Evolutionary conservation across 1,140 invertebrate genomes (phyloP).

Genomic region (Parasteatoda tepidariorum): DNA sequence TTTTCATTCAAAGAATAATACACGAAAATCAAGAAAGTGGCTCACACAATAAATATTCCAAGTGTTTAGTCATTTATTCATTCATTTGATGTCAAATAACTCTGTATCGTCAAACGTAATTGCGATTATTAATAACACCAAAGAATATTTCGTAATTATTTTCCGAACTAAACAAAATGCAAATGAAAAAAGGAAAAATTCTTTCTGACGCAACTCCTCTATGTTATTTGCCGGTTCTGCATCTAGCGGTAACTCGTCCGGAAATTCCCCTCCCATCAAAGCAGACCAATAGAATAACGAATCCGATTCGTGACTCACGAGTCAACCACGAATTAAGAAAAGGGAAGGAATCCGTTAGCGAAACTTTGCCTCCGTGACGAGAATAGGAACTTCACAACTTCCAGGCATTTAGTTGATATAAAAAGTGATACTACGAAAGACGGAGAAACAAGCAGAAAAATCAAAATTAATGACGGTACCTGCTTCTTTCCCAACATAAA

Average conservation of each 20-base stretch:
- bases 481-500: background rate
- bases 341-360: conserved; percentile 5
- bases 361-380: conserved; percentile 16
- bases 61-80: no score
- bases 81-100: no score
- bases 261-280: background rate
- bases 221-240: background rate
- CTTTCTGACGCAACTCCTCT: background rate
- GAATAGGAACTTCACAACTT: background rate
- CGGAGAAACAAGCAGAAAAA: background rate
- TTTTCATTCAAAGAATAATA: no score
- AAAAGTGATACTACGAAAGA: background rate
- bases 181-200: background rate
- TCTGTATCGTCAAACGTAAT: no score
- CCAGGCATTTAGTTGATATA: background rate
- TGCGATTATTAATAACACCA: no score
- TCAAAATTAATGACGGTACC: background rate
- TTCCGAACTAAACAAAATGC: no score
- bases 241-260: background rate
- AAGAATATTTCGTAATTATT: no score
- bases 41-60: no score
- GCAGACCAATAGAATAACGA: background rate
- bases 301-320: conserved; percentile 17
- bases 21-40: no score
- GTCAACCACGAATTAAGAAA: conserved; percentile 5